phyloP scores from a whole-genome alignment of 2,113 vertebrate genomes.

The Sminthopsis crassicaudata region DNA sequence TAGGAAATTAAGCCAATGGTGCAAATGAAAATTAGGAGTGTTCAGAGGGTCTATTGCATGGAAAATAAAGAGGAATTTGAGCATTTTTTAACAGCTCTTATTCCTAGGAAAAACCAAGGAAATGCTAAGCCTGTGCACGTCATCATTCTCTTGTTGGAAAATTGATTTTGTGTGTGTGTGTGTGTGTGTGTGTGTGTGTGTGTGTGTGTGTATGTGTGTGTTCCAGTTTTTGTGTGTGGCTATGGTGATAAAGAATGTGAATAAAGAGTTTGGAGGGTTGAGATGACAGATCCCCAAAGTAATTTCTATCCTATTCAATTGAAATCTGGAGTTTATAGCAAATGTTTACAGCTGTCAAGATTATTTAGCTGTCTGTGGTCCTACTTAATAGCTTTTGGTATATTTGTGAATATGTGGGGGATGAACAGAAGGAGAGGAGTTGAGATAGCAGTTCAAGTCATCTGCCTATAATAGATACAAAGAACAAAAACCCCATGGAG shows the following conservation, averaged over 20 bases:
- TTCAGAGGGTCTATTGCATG: background rate
- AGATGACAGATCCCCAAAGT: background rate
- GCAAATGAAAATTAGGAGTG: background rate
- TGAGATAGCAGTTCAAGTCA: background rate
- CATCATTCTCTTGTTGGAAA: background rate
- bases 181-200: background rate
- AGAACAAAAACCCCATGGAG: background rate
- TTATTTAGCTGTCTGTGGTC: background rate
- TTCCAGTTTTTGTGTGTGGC: background rate
- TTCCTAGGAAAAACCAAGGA: background rate
- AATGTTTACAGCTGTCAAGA: background rate
- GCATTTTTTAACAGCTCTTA: background rate
- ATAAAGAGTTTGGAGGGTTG: background rate
- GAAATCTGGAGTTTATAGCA: background rate
- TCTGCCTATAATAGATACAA: background rate
- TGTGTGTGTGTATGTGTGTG: background rate
- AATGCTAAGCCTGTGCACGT: background rate
- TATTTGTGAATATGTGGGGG: background rate
- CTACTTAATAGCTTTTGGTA: background rate
- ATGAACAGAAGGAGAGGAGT: background rate
- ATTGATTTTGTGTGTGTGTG: too few species aligned
- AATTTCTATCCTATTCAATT: background rate
- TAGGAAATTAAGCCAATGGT: background rate
- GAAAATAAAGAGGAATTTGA: background rate
- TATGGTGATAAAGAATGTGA: background rate